Base-by-base conservation (phyloP, 1,140 invertebrate genomes). In the Rhagoletis zephyria region DNA sequence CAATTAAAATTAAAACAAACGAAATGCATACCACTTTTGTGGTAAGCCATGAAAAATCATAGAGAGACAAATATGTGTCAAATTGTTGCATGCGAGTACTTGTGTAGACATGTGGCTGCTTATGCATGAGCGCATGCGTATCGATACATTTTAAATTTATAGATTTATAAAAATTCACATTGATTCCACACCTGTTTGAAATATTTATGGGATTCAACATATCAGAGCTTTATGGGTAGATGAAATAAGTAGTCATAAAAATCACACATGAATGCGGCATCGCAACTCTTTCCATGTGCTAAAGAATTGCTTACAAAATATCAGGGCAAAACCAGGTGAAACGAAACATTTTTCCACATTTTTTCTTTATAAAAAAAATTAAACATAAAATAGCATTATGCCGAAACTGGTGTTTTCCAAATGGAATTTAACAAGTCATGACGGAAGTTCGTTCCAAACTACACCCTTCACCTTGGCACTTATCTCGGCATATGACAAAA, bases 1-100 rank as follows among this genome's bases (percentile, higher is more conserved):
- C 4, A 48, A 51, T 81, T 81, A 42, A 56, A 81, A 81, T 81
- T 81, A 56, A 81, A 81, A 81, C 74, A 81, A 81, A 56, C 16
- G 30, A 51, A 51, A 19, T 30, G 30, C 30, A 30, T 30, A 30
- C 30, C 30, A 30, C 30, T 30, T 81, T 45, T 81, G 74, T 19
- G 45, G 45, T 81, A 56, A 81, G 51, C 48, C 45, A 51, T 19
- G 16, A 19, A 51, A n/a, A 48, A n/a, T 16, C 74, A 74, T 48
- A 4, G 16, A 81, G 9, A 81, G 16, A 56, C 48, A 30, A 16
- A 30, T 30, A 51, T 56, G 45, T 42, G 48, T 56, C 74, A 56
- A 48, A 81, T 81, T 81, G 74, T 6, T 30, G 14, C 30, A 30
- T 30, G 30, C 30, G 30, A 30, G 30, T 30, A 30, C 30, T 30